phyloP scores from a whole-genome alignment of 2,888 invertebrate species.

The Plutella xylostella region DNA sequence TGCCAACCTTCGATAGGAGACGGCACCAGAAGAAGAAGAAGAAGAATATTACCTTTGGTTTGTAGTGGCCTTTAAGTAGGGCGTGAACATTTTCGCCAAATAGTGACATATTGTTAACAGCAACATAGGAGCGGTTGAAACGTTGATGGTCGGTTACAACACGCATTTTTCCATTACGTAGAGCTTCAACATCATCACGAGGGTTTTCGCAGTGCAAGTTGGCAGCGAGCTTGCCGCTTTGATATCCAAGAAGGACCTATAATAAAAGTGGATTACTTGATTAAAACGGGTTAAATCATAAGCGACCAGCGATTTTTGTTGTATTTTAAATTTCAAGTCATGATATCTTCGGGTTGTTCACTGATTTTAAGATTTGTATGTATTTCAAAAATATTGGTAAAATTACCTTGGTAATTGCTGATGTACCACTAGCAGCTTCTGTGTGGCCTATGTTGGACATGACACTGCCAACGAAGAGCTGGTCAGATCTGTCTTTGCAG shows the following conservation, averaged over 20 bases:
- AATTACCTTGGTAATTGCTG: slow-evolving; percentile 68
- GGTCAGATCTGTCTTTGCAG: slow-evolving; percentile 61
- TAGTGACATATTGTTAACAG: slow-evolving; percentile 40
- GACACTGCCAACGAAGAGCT: slow-evolving; percentile 69
- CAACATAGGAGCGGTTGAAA: slow-evolving; percentile 62
- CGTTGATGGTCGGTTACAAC: slow-evolving; percentile 68
- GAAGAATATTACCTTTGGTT: slow-evolving; percentile 47
- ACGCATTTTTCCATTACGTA: slow-evolving; percentile 61
- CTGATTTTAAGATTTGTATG: neutral
- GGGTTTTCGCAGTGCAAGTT: slow-evolving; percentile 78
- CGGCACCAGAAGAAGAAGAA: no score
- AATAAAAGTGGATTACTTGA: slow-evolving; percentile 24
- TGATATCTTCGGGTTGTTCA: neutral
- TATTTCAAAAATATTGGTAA: neutral
- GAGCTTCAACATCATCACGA: slow-evolving; percentile 53
- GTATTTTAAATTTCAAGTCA: neutral
- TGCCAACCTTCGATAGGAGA: no score
- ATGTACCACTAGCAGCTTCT: slow-evolving; percentile 57
- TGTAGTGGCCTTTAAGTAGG: slow-evolving; percentile 38
- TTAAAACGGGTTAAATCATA: neutral
- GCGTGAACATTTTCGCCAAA: slow-evolving; percentile 43
- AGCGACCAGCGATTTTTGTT: neutral
- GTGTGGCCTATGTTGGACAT: slow-evolving; percentile 59
- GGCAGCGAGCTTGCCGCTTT: slow-evolving; percentile 74
- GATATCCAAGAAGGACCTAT: slow-evolving; percentile 73